Percentiles rank a stretch among this genome's conserved stretches.
Evolutionary conservation across 2,797 vertebrate genomes (phyloP).

Genomic region (Acrossocheilus wenchowensis): DNA sequence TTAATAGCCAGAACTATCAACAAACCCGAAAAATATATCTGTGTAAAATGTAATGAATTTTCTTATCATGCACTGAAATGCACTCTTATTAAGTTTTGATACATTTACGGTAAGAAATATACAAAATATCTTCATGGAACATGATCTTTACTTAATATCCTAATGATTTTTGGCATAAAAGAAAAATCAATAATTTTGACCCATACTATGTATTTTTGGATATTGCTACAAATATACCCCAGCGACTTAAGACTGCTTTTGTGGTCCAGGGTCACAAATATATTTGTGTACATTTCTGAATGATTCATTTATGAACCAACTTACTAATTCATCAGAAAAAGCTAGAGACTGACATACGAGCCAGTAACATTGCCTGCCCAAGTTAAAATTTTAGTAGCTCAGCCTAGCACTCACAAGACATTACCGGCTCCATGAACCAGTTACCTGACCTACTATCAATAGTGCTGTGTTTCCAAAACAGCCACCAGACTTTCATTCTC

Average conservation of each 20-base stretch:
- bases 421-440: constrained; percentile 11
- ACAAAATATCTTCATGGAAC: no score
- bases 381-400: constrained; percentile 23
- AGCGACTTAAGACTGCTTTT: no score
- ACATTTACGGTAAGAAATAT: no score
- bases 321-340: constrained; percentile 22
- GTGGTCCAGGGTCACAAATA: no score
- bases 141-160: no score
- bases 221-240: no score
- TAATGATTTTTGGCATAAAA: no score
- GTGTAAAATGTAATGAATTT: neutral
- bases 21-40: neutral
- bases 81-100: no score
- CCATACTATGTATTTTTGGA: no score
- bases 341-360: constrained; percentile 10
- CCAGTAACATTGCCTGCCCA: neutral
- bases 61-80: neutral
- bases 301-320: neutral
- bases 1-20: neutral
- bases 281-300: neutral
- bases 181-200: no score
- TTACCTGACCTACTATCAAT: constrained; percentile 8
- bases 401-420: neutral
- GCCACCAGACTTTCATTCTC: neutral
- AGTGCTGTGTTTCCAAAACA: constrained; percentile 27